phyloP scores from a whole-genome alignment of 2,113 vertebrate genomes.

The Eretmochelys imbricata region DNA sequence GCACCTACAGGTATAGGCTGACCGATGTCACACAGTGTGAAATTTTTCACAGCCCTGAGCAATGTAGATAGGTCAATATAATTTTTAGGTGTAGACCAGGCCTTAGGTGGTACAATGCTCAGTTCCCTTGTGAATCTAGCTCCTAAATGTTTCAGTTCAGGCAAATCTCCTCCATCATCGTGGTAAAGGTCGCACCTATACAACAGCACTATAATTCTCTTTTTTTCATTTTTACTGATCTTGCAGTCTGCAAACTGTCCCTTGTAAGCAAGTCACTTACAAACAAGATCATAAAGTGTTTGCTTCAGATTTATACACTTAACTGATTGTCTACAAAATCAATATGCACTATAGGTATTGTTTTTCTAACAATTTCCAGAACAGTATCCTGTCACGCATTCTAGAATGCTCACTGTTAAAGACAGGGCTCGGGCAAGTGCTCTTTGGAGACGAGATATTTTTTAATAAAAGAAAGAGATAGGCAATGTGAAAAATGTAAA shows the following conservation, averaged over 20 bases:
- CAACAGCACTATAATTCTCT: background rate
- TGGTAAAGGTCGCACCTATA: constrained; percentile 32
- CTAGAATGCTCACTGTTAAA: background rate
- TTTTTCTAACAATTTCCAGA: constrained; percentile 44
- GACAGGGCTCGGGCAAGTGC: background rate
- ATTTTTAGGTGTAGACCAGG: background rate
- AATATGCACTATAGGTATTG: background rate
- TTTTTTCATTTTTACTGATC: constrained; percentile 27
- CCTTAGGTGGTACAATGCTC: background rate
- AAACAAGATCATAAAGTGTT: constrained; percentile 51
- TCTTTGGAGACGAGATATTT: constrained; percentile 36
- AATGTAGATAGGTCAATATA: background rate
- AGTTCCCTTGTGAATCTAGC: background rate
- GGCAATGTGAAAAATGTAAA: constrained; percentile 14
- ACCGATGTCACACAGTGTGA: background rate
- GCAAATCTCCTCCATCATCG: background rate
- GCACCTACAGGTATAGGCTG: background rate
- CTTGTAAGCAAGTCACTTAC: constrained; percentile 27
- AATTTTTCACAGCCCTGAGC: background rate
- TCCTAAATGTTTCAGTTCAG: background rate
- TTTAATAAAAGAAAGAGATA: background rate
- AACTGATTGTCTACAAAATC: constrained; percentile 32
- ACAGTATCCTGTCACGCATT: constrained; percentile 3
- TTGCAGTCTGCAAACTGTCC: background rate
- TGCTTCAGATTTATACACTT: background rate